Evolutionary conservation across 2,888 invertebrate genomes (phyloP), one percentile per base, ranked within the genome.

Genomic region (Drosophila paranaensis): DNA sequence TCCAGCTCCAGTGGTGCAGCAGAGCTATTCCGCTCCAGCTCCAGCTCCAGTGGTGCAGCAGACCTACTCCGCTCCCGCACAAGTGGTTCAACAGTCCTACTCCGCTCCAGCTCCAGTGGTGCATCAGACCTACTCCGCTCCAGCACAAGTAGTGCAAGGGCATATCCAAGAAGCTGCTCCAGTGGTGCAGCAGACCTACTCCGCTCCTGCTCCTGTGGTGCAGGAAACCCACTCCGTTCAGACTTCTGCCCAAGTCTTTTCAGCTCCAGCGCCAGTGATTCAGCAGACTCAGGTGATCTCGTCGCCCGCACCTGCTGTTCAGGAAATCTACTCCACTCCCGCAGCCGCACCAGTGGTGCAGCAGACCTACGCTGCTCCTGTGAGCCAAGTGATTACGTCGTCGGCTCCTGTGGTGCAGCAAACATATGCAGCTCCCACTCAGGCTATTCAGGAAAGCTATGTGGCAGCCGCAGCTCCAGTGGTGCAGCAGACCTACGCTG

Each of bases 141-240:
- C 73, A 0, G 68, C 74, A 27, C 69, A 53, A 1, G 58, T 60
- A 25, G 46, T 16, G n/a, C 75, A 77, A 10, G 33, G 10, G 10
- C 33, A 33, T 33, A 10, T 33, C 2, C 33, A 33, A 33, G 10
- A 64, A 54, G 39, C 5, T 37, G 13, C 37, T 13, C 37, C 37
- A 13, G 43, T 20, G 5, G 5, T 27, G 14, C 53, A 53, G 6
- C 27, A 74, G n/a, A 57, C 62, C 10, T 72, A 73, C 42, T 53
- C 71, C 3, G 67, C 79, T 37, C 67, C 69, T 4, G 75, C 64
- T n/a, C 60, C 74, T 0, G 68, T 65, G 5, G 68, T 67, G 10
- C 72, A 75, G 9, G 45, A 76, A 9, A 54, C 63, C 0, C 58
- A 69, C 0, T 51, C 71, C 46, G n/a, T 46, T 14, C 46, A 46